Base-by-base conservation (phyloP, 2,888 invertebrate genomes). In the Notocelia uddmanniana region DNA sequence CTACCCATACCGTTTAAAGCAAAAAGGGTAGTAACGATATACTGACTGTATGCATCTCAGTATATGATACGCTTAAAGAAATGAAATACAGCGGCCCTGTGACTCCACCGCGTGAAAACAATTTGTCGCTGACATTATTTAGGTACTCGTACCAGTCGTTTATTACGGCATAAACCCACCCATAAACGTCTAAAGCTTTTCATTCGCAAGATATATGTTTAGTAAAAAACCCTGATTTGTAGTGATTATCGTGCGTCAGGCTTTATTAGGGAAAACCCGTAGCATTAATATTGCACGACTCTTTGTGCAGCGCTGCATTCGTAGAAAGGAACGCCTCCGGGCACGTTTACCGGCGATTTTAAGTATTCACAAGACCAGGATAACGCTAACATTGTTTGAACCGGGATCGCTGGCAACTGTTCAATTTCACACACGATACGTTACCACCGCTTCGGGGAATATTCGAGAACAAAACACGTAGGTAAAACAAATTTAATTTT, bases 351-450 rank as follows among this genome's bases (percentile, higher is more conserved):
- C 57, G 54, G 23, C 55, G 18, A 62, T 68, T 50, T 67, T 19
- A 55, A 55, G 34, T 34, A 62, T 68, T 59, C 34, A 60, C 54
- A 13, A n/a, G 10, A 2, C 26, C 71, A 60, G 71, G 59, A 71
- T 41, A 26, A 8, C 55, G 34, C 26, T 48, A n/a, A 59, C 13
- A 31, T 63, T 18, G 19, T 69, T 68, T 18, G 54, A 69, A 62
- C 69, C 19, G 68, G 69, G 66, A 62, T 72, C 69, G 73, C 75
- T 83, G 83, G 86, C 83, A 80, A 75, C 74, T 76, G 74, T 77
- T 81, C 85, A 85, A 87, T 80, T 83, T 84, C 79, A 84, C 82
- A 84, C 79, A 79, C 80, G 79, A 78, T 78, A 80, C 78, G 84
- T 82, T 80, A 83, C 81, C 78, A 76, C 78, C 76, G 78, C 79